Evolutionary conservation across 2,797 vertebrate species (phyloP).

Genomic region (Intellagama lesueurii): DNA sequence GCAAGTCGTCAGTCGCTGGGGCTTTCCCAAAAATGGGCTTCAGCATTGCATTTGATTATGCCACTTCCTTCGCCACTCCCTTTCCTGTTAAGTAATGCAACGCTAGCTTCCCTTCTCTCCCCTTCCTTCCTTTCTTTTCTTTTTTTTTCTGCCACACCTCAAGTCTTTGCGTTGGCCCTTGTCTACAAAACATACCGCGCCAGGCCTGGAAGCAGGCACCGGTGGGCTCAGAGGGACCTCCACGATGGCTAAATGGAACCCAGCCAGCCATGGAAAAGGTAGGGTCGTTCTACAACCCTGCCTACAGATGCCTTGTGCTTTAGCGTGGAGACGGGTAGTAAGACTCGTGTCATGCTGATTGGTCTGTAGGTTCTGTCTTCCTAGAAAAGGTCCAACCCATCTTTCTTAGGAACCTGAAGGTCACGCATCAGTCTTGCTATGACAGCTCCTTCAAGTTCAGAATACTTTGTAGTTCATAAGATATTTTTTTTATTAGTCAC

Average conservation of each 20-base stretch:
- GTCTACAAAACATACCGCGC: not conserved
- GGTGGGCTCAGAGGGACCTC: not conserved
- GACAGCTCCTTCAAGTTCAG: too few species aligned
- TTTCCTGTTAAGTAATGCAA: slow-evolving; percentile 73
- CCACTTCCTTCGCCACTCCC: slow-evolving; percentile 76
- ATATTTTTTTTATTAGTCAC: too few species aligned
- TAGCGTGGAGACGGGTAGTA: not conserved
- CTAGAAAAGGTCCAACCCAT: too few species aligned
- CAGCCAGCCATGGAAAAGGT: slow-evolving; percentile 23
- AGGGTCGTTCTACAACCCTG: not conserved
- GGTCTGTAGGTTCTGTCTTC: not conserved
- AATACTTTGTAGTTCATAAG: not conserved
- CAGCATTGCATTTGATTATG: slow-evolving; percentile 64
- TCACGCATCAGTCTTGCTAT: too few species aligned
- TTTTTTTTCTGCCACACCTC: not conserved
- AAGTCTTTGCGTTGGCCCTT: not conserved
- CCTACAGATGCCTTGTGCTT: not conserved
- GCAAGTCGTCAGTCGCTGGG: slow-evolving; percentile 29
- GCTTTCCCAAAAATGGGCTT: slow-evolving; percentile 77
- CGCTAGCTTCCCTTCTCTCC: slow-evolving; percentile 47
- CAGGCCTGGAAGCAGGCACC: not conserved
- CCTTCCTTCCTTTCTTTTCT: slow-evolving; percentile 34
- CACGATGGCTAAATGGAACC: slow-evolving; percentile 26
- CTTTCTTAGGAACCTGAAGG: too few species aligned
- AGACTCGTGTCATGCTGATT: not conserved